Percentiles rank a stretch among this genome's conserved stretches.
Conservation (phyloP, 1,140 invertebrate genomes). For the Drosophila insularis region DNA sequence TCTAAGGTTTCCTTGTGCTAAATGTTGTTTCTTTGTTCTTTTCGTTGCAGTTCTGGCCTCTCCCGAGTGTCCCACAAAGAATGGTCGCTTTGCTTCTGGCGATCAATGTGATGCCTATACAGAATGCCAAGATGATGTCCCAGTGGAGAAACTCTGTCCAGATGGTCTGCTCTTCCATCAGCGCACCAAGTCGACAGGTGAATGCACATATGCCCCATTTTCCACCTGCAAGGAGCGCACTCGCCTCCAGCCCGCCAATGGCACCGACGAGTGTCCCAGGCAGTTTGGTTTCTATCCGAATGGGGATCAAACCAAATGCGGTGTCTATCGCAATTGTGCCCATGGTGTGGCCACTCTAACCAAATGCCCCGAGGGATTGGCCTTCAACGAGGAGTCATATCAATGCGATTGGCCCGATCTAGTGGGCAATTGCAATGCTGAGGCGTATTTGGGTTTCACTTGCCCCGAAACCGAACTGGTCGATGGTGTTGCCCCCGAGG, state of each 20-base stretch:
- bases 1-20: not conserved
- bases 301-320: slow-evolving; percentile 89
- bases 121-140: slow-evolving; percentile 87
- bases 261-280: slow-evolving; percentile 91
- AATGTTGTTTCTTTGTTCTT: not conserved
- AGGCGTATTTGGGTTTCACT: slow-evolving; percentile 88
- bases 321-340: slow-evolving; percentile 92
- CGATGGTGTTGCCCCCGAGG: slow-evolving; percentile 75
- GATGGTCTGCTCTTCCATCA: slow-evolving; percentile 93
- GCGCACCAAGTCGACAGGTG: slow-evolving; percentile 87
- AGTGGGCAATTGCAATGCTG: slow-evolving; percentile 89
- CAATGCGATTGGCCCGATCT: slow-evolving; percentile 94
- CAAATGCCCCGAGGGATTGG: slow-evolving; percentile 92
- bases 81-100: slow-evolving; percentile 87
- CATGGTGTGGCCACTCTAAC: slow-evolving; percentile 84
- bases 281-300: slow-evolving; percentile 92
- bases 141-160: slow-evolving; percentile 90
- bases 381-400: slow-evolving; percentile 90
- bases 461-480: slow-evolving; percentile 84
- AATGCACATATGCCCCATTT: slow-evolving; percentile 91
- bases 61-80: slow-evolving; percentile 85
- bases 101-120: slow-evolving; percentile 89
- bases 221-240: slow-evolving; percentile 89
- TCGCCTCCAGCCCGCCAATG: slow-evolving; percentile 84
- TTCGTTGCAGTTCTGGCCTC: slow-evolving; percentile 44